phyloP scores from a whole-genome alignment of 2,113 vertebrate species.

The Numenius arquata region DNA sequence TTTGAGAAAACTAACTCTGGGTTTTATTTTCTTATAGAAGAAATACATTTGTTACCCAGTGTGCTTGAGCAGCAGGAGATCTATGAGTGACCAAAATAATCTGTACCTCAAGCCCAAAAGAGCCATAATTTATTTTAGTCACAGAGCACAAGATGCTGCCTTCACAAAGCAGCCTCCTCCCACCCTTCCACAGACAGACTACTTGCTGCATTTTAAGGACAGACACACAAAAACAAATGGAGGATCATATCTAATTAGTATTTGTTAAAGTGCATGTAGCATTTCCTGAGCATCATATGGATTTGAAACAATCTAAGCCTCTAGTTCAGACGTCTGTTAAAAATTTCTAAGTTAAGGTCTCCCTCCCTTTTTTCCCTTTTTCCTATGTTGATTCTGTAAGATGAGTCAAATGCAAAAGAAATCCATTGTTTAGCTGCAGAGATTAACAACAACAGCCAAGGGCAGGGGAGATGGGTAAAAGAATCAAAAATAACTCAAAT shows the following conservation, averaged over 20 bases:
- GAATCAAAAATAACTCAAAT: not conserved
- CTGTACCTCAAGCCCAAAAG: not conserved
- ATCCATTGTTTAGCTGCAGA: not conserved
- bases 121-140: slow-evolving; percentile 20
- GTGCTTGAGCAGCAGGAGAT: slow-evolving; percentile 19
- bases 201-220: not conserved
- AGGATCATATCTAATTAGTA: not conserved
- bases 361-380: not conserved
- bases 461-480: not conserved
- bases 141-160: not conserved
- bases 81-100: slow-evolving; percentile 8
- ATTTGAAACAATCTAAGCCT: not conserved
- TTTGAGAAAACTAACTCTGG: not conserved
- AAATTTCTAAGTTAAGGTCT: not conserved
- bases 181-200: not conserved
- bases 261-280: not conserved
- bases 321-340: not conserved
- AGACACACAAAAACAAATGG: not conserved
- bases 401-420: not conserved
- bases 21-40: slow-evolving; percentile 40
- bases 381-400: not conserved
- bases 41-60: slow-evolving; percentile 46
- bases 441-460: not conserved
- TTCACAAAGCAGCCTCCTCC: not conserved
- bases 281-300: not conserved